Percentiles rank a stretch among this genome's conserved stretches.
Evolutionary conservation across 1,140 invertebrate genomes (phyloP).

Genomic region (Diorhabda elongata): DNA sequence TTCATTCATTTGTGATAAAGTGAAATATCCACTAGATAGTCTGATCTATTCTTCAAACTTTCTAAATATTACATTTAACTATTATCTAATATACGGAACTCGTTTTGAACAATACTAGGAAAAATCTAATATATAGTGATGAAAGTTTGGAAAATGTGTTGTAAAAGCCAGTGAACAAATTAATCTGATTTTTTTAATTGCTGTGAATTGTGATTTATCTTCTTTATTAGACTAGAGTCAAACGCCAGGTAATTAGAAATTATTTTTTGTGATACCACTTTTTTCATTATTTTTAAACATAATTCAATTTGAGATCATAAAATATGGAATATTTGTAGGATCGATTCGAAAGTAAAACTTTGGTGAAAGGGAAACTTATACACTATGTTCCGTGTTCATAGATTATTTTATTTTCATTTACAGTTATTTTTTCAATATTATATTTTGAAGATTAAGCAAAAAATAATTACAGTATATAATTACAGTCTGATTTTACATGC

Average conservation of each 20-base stretch:
- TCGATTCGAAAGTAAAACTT: constrained; percentile 16
- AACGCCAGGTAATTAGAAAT: constrained; percentile 3
- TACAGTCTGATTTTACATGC: no score
- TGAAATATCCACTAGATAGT: not conserved
- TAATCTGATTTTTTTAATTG: constrained; percentile 5
- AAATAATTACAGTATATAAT: no score
- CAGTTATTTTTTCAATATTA: no score
- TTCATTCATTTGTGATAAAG: constrained; percentile 7
- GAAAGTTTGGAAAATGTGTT: constrained; percentile 9
- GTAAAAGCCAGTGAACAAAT: not conserved
- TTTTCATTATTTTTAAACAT: not conserved
- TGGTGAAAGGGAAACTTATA: constrained; percentile 13
- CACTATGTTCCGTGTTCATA: no score
- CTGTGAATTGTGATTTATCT: constrained; percentile 18
- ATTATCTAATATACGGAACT: constrained; percentile 14
- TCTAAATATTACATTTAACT: constrained; percentile 17
- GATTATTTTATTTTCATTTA: no score
- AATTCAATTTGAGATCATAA: not conserved
- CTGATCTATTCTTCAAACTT: constrained; percentile 9
- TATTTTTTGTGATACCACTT: not conserved
- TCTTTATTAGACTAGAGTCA: not conserved
- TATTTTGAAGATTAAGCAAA: no score
- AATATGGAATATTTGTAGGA: constrained; percentile 7
- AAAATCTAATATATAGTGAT: constrained; percentile 4
- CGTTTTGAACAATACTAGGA: not conserved